Base-by-base conservation (phyloP, 2,113 vertebrate species). In the Plectropomus leopardus region DNA sequence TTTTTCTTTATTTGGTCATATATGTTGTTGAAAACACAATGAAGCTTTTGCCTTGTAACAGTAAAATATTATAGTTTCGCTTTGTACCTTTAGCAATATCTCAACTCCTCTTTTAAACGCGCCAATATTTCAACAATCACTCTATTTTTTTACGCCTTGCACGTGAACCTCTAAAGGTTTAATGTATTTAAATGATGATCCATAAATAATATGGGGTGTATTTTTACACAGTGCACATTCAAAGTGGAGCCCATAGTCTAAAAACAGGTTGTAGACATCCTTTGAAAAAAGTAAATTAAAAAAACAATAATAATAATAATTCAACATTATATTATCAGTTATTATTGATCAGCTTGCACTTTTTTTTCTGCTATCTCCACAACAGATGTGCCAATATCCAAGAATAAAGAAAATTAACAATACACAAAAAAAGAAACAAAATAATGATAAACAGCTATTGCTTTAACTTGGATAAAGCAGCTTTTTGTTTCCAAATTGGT, bases 161-260 rank as follows among this genome's bases (percentile, higher is more conserved):
- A 19, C 15, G 76, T 55, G 47, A 60, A 82, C 70, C 59, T 64
- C 36, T 73, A 76, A 82, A 82, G 72, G 14, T 78, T 75, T 75
- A 74, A 70, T 82, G 68, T 34, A 32, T 80, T 82, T 51, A 80
- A 76, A 80, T 80, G 63, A 75, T 86, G 57, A 78, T 48, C 54
- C 72, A 82, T 84, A 74, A 66, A 66, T 81, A 74, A 72, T 60
- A 72, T 32, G 57, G 47, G 28, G 13, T 23, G 26, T 8, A 65
- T 74, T 21, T 48, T 3, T 50, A 81, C 48, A 34, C 57, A 23
- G 50, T 9, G 51, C 36, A 24, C 40, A 34, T 13, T 8, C 60
- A 76, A 57, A 68, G 53, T 66, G 48, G 4, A 42, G 24, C 24
- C 19, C 28, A 40, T 19, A 48, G 40, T 42, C 17, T 21, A 40